Evolutionary conservation across 2,888 invertebrate species (phyloP), one percentile per base, ranked within the genome.

Genomic region (Apeira syringaria): DNA sequence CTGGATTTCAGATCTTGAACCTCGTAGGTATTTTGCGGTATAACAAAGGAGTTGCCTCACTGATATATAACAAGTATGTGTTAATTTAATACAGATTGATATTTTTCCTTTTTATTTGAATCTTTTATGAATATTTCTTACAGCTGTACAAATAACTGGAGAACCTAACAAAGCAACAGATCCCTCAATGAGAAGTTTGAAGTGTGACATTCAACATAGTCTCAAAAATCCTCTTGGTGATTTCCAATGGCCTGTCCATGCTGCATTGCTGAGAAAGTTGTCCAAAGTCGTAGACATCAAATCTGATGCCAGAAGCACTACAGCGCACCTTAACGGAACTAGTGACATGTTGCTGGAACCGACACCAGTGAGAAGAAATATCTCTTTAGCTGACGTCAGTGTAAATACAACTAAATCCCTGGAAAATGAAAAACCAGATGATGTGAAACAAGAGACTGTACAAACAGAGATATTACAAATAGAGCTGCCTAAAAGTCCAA

Each of bases 201-300:
- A 83, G 1, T 80, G 74, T 62, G 88, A 88, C 32, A 73, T 87
- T 7, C 86, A 82, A 37, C 72, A 82, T 33, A 73, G 72, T 34
- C 68, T 88, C 1, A 84, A 76, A 54, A 61, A 65, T 22, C 47
- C 76, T 7, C 48, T 60, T 2, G 60, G 58, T 25, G 53, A 72
- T 29, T 85, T 86, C 37, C 82, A 87, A 32, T 88, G 87, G 86
- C 77, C 81, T 1, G 59, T 85, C 2, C 87, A 88, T 52, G 88
- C 87, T 4, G 79, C 83, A 5, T 53, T 88, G 7, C 70, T 89
- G 4, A 73, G 86, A 29, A 89, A 88, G 61, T 62, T 89, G 9
- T 88, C 86, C 18, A 86, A 83, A 71, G 84, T 87, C 32, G 85
- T 88, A 31, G 86, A 88, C 51, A 80, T 88, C 15, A 88, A 87